These are phyloP conservation scores for Dolichopus griseipennis DNA, from an alignment of 2,888 invertebrate species.

Conservation along the genomic window DNA sequence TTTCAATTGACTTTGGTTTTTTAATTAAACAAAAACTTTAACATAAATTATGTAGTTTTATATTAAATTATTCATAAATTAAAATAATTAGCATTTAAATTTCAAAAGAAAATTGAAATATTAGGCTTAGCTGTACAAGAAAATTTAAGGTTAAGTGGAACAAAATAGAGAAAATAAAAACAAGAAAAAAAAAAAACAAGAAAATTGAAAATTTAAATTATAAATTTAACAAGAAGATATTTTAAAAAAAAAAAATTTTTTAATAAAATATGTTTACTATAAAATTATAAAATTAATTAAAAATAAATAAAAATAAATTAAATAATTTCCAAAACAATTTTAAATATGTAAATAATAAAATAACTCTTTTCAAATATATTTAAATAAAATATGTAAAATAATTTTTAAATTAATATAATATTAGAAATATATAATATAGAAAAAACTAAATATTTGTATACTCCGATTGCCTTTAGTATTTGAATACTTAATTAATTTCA, in stretches of 20 bases:
- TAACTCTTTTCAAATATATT: not conserved
- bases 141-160: constrained; percentile 9
- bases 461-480: not conserved
- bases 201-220: not conserved
- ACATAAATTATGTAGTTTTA: too few species aligned
- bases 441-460: not conserved
- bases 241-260: too few species aligned
- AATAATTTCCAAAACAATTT: not conserved
- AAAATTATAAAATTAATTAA: not conserved
- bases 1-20: too few species aligned
- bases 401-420: not conserved
- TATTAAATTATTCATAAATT: too few species aligned
- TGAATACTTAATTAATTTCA: not conserved
- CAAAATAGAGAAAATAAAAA: constrained; percentile 1
- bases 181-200: not conserved
- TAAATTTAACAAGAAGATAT: not conserved
- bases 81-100: too few species aligned
- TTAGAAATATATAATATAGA: not conserved
- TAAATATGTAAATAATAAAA: not conserved
- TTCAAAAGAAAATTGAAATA: not conserved
- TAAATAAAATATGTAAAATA: not conserved
- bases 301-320: not conserved
- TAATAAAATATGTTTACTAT: too few species aligned
- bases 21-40: too few species aligned
- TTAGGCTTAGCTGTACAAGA: constrained; percentile 3